Conservation (phyloP, 30 jellyfish, hydroid and myxozoan genomes). For the Pseudorhiza aurosa region DNA sequence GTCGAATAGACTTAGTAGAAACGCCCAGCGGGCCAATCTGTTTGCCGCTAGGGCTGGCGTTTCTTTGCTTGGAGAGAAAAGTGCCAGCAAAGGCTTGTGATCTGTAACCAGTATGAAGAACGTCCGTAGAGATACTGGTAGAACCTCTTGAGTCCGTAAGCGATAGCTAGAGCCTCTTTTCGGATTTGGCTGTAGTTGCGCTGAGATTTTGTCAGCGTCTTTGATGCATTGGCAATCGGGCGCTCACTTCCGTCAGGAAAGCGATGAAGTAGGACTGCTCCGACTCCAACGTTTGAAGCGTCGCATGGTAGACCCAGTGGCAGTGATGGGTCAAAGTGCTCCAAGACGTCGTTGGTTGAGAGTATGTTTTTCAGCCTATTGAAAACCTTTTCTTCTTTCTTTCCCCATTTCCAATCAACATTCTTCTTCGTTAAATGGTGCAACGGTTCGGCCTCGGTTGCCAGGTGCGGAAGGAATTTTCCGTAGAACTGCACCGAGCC, state of each 20-base stretch:
- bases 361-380: slow-evolving; percentile 46
- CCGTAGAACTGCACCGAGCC: slow-evolving; percentile 59
- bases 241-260: too few relatives aligned
- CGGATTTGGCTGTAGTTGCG: too few relatives aligned
- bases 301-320: slow-evolving; percentile 56
- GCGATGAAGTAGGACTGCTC: slow-evolving; percentile 73
- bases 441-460: slow-evolving; percentile 64
- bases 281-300: slow-evolving; percentile 56
- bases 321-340: slow-evolving; percentile 47
- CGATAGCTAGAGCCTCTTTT: too few relatives aligned
- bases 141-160: too few relatives aligned
- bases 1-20: slow-evolving; percentile 28
- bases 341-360: slow-evolving; percentile 27
- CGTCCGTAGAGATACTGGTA: too few relatives aligned
- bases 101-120: slow-evolving; percentile 6
- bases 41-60: slow-evolving; percentile 78
- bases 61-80: too few relatives aligned
- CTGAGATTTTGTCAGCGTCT: too few relatives aligned
- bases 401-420: slow-evolving; percentile 49
- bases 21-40: slow-evolving; percentile 67
- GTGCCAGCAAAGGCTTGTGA: too few relatives aligned
- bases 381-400: slow-evolving; percentile 36
- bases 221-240: slow-evolving; percentile 52
- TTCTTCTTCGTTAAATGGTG: slow-evolving; percentile 57
- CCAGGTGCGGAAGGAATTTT: slow-evolving; percentile 53